These are phyloP conservation scores for Pelodiscus sinensis DNA, from an alignment of 2,113 vertebrate genomes.

Conservation along the genomic window DNA sequence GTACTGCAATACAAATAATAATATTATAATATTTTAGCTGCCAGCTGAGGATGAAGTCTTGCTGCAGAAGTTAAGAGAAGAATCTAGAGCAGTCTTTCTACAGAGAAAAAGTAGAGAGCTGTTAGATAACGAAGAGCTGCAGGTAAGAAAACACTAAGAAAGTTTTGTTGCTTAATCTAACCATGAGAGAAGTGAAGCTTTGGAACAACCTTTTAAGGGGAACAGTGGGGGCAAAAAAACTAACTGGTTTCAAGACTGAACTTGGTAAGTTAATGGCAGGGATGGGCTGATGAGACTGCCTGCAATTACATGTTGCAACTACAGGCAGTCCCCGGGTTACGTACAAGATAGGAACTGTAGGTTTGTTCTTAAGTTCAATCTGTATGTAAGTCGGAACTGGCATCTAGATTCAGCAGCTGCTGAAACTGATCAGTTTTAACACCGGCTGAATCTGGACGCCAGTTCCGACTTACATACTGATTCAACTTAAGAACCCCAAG, in stretches of 20 bases:
- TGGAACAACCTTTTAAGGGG: background rate
- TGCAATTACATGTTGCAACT: background rate
- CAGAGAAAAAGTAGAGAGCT: slow-evolving; percentile 98
- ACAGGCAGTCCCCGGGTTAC: too few relatives aligned
- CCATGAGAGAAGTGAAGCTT: background rate
- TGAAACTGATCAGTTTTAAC: too few relatives aligned
- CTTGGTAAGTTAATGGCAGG: background rate
- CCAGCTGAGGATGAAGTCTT: slow-evolving; percentile 97
- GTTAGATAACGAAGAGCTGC: slow-evolving; percentile 96
- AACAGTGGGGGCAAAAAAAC: background rate
- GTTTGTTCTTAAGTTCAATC: too few relatives aligned
- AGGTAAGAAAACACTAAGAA: slow-evolving; percentile 79
- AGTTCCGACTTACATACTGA: too few relatives aligned
- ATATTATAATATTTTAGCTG: slow-evolving; percentile 76
- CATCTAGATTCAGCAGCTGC: too few relatives aligned
- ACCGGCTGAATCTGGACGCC: too few relatives aligned
- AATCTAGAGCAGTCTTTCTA: slow-evolving; percentile 96
- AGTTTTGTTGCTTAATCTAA: background rate
- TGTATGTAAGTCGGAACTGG: too few relatives aligned
- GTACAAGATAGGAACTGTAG: too few relatives aligned
- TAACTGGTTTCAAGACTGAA: background rate
- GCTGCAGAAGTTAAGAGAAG: slow-evolving; percentile 96
- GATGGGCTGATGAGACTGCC: background rate
- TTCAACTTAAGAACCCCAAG: too few relatives aligned
- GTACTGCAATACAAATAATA: background rate